A percentile compares a stretch with the other conserved stretches of the same genome.
Evolutionary conservation across 2,888 invertebrate genomes (phyloP).

Genomic region (Agonopterix arenella): DNA sequence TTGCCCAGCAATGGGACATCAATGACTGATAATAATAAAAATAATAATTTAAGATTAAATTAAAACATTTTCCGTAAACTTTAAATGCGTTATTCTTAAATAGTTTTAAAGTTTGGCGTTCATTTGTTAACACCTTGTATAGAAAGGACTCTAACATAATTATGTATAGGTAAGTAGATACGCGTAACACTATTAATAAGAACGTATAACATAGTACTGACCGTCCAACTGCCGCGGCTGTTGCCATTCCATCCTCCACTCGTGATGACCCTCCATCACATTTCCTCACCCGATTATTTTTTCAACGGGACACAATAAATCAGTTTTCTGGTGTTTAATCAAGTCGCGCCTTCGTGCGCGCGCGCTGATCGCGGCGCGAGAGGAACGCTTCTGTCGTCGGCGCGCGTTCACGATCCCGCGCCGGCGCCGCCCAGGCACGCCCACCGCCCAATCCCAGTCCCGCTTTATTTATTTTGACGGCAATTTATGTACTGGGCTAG

Average conservation of each 20-base stretch:
- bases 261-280: conserved; percentile 68
- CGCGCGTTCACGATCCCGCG: background rate
- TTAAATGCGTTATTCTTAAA: too few relatives aligned
- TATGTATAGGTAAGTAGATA: too few relatives aligned
- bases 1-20: too few relatives aligned
- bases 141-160: too few relatives aligned
- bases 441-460: conserved; percentile 48
- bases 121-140: too few relatives aligned
- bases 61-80: too few relatives aligned
- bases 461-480: conserved; percentile 47
- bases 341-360: conserved; percentile 53
- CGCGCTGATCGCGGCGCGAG: conserved; percentile 50
- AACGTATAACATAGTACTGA: conserved; percentile 33
- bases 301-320: conserved; percentile 74
- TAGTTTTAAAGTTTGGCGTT: too few relatives aligned
- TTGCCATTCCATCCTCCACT: conserved; percentile 70
- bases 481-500: conserved; percentile 40
- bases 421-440: conserved; percentile 19
- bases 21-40: too few relatives aligned
- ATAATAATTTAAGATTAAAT: too few relatives aligned
- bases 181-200: too few relatives aligned
- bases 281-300: conserved; percentile 69
- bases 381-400: conserved; percentile 86
- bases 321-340: conserved; percentile 68
- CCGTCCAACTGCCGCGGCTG: conserved; percentile 64